Evolutionary conservation across 1,140 invertebrate species (phyloP).

Genomic region (Ceratina calcarata): DNA sequence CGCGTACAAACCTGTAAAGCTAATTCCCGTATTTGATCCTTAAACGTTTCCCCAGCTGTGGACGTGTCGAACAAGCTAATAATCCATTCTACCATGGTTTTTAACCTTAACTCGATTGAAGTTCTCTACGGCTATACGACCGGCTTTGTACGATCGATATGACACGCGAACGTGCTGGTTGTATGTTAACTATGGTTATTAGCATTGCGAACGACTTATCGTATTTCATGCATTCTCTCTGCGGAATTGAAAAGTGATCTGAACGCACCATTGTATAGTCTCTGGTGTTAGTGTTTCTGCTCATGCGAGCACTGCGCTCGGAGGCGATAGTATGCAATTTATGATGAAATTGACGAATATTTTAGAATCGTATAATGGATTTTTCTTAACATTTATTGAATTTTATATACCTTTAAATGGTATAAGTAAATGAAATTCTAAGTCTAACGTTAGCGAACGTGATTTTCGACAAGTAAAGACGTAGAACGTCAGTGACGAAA

Average conservation of each 20-base stretch:
- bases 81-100: not conserved
- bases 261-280: not conserved
- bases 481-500: not conserved
- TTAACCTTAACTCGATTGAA: conserved; percentile 18
- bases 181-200: conserved; percentile 1
- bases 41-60: not conserved
- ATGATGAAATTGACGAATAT: too few relatives aligned
- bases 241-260: not conserved
- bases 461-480: not conserved
- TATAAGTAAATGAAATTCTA: too few relatives aligned
- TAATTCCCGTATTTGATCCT: not conserved
- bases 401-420: too few relatives aligned
- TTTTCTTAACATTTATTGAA: too few relatives aligned
- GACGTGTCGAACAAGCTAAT: not conserved
- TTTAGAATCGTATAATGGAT: too few relatives aligned
- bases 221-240: conserved; percentile 4
- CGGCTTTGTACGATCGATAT: conserved; percentile 1
- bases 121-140: not conserved
- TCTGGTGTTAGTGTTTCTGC: not conserved
- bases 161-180: not conserved
- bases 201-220: not conserved
- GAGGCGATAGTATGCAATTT: too few relatives aligned
- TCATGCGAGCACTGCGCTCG: not conserved
- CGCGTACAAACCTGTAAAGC: not conserved
- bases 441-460: too few relatives aligned